phyloP scores from a whole-genome alignment of 2,113 vertebrate species.

The Corvus moneduloides region DNA sequence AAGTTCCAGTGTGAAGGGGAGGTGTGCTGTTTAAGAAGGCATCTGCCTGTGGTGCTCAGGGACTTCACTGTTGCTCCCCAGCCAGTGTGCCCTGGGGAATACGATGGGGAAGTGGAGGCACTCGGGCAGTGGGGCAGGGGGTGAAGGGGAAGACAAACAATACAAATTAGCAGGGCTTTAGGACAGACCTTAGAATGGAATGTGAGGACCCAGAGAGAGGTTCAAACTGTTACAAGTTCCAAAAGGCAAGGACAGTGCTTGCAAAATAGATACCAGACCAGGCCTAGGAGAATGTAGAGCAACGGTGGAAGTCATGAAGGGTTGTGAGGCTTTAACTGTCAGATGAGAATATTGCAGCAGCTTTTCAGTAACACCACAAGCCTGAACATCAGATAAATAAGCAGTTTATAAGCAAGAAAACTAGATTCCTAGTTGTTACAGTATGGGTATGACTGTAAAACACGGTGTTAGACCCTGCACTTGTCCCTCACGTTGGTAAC shows the following conservation, averaged over 20 bases:
- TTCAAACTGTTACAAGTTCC: neutral
- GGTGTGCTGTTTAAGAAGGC: neutral
- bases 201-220: neutral
- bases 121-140: neutral
- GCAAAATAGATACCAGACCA: neutral
- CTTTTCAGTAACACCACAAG: neutral
- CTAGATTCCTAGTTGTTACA: neutral
- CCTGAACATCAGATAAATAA: neutral
- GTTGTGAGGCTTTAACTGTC: neutral
- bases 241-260: neutral
- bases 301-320: neutral
- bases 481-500: neutral
- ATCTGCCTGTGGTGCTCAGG: neutral
- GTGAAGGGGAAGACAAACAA: neutral
- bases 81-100: neutral
- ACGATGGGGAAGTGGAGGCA: neutral
- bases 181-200: neutral
- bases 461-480: accelerated
- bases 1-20: neutral
- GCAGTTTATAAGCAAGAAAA: neutral
- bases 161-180: neutral
- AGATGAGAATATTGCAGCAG: neutral
- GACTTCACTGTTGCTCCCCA: neutral
- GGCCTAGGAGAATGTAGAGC: neutral
- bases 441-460: neutral